Evolutionary conservation across 2,888 invertebrate genomes (phyloP).

Genomic region (Venusia cambrica): DNA sequence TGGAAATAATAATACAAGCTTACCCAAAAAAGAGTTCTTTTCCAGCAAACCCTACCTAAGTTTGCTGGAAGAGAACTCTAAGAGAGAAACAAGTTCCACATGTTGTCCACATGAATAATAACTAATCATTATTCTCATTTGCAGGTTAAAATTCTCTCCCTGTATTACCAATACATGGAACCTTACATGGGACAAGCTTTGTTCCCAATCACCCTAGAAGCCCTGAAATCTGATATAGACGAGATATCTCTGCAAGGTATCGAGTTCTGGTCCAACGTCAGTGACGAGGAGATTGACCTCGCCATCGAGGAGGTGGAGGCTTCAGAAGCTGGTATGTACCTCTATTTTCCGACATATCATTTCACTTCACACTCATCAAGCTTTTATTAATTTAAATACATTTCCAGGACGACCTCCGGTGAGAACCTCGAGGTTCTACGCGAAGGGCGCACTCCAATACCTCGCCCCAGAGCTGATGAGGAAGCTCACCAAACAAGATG

Average conservation of each 20-base stretch:
- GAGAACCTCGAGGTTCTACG: conserved; percentile 96
- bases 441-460: conserved; percentile 98
- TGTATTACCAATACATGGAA: conserved; percentile 99
- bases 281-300: conserved; percentile 99
- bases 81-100: too few species aligned
- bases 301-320: conserved; percentile 97
- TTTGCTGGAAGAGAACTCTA: too few species aligned
- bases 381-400: too few species aligned
- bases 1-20: too few species aligned
- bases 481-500: conserved; percentile 97
- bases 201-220: conserved; percentile 98
- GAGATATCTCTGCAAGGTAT: conserved; percentile 98
- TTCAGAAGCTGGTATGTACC: conserved; percentile 84
- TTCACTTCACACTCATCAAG: conserved; percentile 1
- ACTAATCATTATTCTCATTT: conserved; percentile 17
- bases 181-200: conserved; percentile 99
- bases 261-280: conserved; percentile 99
- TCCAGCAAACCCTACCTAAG: too few species aligned
- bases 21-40: too few species aligned
- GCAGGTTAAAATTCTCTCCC: conserved; percentile 94
- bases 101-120: too few species aligned
- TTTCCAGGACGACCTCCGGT: conserved; percentile 97
- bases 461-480: conserved; percentile 96
- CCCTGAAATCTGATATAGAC: conserved; percentile 98
- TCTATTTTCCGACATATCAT: too few species aligned